These are phyloP conservation scores for Drosophila elegans DNA, from an alignment of 1,140 invertebrate species.

Conservation along the genomic window DNA sequence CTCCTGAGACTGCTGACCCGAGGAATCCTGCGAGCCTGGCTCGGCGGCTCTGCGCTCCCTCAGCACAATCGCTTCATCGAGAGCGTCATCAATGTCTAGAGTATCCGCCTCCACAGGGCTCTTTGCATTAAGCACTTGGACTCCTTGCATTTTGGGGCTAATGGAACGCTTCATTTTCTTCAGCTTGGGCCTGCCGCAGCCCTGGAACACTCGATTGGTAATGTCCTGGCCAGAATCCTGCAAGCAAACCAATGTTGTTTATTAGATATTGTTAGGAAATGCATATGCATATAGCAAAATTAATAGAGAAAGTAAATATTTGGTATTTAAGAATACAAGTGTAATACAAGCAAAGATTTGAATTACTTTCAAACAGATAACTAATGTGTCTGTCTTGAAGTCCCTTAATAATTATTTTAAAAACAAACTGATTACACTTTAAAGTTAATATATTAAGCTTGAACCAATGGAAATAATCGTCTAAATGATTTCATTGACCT, in stretches of 20 bases:
- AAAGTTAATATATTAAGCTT: neutral
- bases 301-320: neutral
- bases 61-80: slow-evolving; percentile 79
- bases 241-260: neutral
- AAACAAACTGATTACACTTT: neutral
- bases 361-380: too few relatives aligned
- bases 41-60: slow-evolving; percentile 75
- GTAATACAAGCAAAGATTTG: too few relatives aligned
- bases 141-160: slow-evolving; percentile 61
- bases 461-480: neutral
- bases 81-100: slow-evolving; percentile 75
- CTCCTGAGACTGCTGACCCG: slow-evolving; percentile 58
- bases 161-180: slow-evolving; percentile 85
- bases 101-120: slow-evolving; percentile 64
- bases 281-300: too few relatives aligned
- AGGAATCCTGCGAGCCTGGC: slow-evolving; percentile 60
- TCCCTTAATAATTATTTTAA: neutral
- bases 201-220: slow-evolving; percentile 93
- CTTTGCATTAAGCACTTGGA: slow-evolving; percentile 47
- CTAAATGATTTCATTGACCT: too few relatives aligned
- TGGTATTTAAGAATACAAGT: too few relatives aligned
- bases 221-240: slow-evolving; percentile 94
- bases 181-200: slow-evolving; percentile 92
- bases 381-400: too few relatives aligned
- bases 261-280: too few relatives aligned